Evolutionary conservation across 2,113 vertebrate species (phyloP), one percentile per base, ranked within the genome.

Genomic region (Scolopax mira): DNA sequence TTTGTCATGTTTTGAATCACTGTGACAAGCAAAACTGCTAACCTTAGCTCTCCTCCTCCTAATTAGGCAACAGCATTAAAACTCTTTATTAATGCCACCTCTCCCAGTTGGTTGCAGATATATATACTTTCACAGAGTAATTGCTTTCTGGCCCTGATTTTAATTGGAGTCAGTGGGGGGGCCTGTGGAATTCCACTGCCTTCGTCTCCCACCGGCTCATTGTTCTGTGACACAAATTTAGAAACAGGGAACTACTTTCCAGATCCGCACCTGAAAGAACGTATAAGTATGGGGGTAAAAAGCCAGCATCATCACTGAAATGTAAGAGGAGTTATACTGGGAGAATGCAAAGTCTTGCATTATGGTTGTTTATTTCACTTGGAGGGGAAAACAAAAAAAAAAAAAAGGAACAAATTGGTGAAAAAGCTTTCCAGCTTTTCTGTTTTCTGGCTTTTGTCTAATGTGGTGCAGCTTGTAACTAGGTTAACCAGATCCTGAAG

Each of bases 31-130:
- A 27, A 89, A 96, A 67, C 48, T 73, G 52, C 73, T 95, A 92
- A 92, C 60, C 65, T 95, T 94, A 91, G 39, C 66, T 95, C 74
- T 81, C 25, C 74, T 81, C 79, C 88, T 96, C 67, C 95, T 98
- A 98, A 98, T 97, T 97, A 97, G 96, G 92, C 89, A 94, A 91
- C 67, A 89, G 91, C 88, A 94, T 94, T 96, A 95, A 96, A 89
- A 86, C 9, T 78, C 91, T 48, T 94, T 85, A 95, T 92, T 97
- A 96, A 96, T 92, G 83, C 48, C 64, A 72, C 65, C 80, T 87
- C 81, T 94, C 91, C 67, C 51, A 1, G 70, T 89, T 67, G 93
- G 81, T 75, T 91, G 91, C 65, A 90, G 41, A 93, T 96, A 92
- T 82, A 94, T 80, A 82, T 90, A 85, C 51, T 88, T 93, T 81